Conservation (phyloP, 2,113 vertebrate genomes). For the Semnornis frantzii region DNA sequence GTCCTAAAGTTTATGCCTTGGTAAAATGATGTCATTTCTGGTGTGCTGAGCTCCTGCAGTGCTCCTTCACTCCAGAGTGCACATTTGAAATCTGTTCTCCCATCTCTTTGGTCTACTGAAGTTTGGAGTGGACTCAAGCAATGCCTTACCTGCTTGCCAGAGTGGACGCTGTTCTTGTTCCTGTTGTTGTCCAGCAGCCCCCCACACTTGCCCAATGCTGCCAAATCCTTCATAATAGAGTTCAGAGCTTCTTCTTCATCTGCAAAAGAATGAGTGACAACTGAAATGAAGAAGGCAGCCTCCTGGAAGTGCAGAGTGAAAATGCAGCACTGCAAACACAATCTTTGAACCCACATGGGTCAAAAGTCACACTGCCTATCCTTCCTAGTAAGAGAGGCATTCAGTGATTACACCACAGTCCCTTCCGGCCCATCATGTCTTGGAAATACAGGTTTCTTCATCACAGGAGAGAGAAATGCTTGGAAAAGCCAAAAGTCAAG, state of each 20-base stretch:
- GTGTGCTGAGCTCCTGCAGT: not conserved
- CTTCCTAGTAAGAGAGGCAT: not conserved
- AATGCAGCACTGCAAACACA: not conserved
- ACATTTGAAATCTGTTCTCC: not conserved
- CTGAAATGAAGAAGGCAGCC: not conserved
- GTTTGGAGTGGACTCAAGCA: not conserved
- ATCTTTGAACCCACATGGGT: not conserved
- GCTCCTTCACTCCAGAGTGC: not conserved
- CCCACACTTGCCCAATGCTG: slow-evolving; percentile 85
- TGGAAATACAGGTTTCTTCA: not conserved
- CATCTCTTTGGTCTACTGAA: not conserved
- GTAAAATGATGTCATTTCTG: not conserved
- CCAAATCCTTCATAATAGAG: slow-evolving; percentile 94
- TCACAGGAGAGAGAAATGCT: not conserved
- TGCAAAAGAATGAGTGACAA: slow-evolving; percentile 52
- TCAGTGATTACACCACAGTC: not conserved
- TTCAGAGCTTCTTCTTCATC: slow-evolving; percentile 91
- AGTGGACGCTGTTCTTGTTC: slow-evolving; percentile 79
- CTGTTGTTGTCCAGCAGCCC: slow-evolving; percentile 82
- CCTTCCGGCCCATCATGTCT: not conserved
- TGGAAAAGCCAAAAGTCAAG: not conserved
- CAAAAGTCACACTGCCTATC: not conserved
- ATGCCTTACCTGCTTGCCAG: slow-evolving; percentile 82
- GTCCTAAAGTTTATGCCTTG: rapidly evolving
- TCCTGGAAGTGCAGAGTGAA: rapidly evolving